Evolutionary conservation across 2,113 vertebrate species (phyloP).

Genomic region (Notiomystis cincta): DNA sequence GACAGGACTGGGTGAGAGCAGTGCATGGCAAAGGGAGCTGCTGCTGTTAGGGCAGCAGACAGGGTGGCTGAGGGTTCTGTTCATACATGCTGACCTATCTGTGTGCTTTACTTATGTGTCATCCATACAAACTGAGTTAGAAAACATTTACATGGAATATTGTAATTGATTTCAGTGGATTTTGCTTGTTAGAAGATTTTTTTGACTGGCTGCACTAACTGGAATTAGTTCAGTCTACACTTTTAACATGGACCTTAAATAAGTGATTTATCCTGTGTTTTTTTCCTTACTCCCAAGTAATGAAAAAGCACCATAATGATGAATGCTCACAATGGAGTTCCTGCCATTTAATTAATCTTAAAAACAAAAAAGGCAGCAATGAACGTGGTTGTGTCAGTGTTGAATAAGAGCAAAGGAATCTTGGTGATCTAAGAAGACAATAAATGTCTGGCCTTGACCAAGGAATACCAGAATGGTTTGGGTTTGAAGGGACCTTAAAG

Average conservation of each 20-base stretch:
- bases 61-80: not conserved
- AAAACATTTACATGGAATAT: not conserved
- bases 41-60: not conserved
- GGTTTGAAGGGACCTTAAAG: not conserved
- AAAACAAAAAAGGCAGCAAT: not conserved
- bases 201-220: not conserved
- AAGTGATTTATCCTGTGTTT: not conserved
- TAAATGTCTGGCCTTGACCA: not conserved
- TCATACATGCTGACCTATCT: rapidly evolving
- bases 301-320: not conserved
- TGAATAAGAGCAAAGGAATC: not conserved
- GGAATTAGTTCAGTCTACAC: not conserved
- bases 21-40: not conserved
- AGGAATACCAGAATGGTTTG: not conserved
- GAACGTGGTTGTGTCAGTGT: not conserved
- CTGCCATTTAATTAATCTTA: not conserved
- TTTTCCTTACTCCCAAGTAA: not conserved
- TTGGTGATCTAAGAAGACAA: not conserved
- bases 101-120: not conserved
- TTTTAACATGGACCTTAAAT: not conserved
- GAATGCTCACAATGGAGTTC: not conserved
- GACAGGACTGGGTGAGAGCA: slow-evolving; percentile 88
- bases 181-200: not conserved
- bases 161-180: not conserved
- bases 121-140: not conserved